A percentile compares a stretch with the other conserved stretches of the same genome.
Evolutionary conservation across 2,797 vertebrate genomes (phyloP).

Genomic region (Urophycis tenuis): DNA sequence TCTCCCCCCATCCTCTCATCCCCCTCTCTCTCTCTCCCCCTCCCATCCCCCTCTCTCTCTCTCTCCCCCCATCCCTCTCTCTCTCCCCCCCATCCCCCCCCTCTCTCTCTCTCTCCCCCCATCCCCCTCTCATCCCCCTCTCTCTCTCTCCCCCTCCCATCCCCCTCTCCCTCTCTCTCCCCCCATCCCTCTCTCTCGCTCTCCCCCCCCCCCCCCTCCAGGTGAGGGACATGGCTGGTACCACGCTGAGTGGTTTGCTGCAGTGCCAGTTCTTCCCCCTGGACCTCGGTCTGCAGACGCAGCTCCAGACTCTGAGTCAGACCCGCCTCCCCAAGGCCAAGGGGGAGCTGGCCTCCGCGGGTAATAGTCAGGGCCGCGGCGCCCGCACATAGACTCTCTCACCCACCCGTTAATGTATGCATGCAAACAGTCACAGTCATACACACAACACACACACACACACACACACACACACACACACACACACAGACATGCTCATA

Average conservation of each 20-base stretch:
- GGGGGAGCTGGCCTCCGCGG: constrained; percentile 77
- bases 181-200: no score
- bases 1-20: background rate
- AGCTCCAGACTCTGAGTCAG: constrained; percentile 96
- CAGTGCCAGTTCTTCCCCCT: constrained; percentile 94
- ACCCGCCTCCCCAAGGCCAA: constrained; percentile 87
- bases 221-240: constrained; percentile 78
- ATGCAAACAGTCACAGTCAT: constrained; percentile 12
- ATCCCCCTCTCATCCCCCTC: constrained; percentile 38
- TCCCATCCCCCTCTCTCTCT: constrained; percentile 1
- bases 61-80: background rate
- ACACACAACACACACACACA: background rate
- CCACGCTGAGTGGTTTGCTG: constrained; percentile 90
- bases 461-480: background rate
- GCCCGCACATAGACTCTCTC: constrained; percentile 34
- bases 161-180: background rate
- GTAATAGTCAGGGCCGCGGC: no score
- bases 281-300: constrained; percentile 86
- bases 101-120: constrained; percentile 1
- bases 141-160: no score
- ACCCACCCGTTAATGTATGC: constrained; percentile 19
- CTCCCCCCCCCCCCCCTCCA: constrained; percentile 10
- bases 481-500: background rate
- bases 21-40: background rate
- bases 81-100: background rate